Evolutionary conservation across 1,140 invertebrate genomes (phyloP).

Genomic region (Monochamus saltuarius): DNA sequence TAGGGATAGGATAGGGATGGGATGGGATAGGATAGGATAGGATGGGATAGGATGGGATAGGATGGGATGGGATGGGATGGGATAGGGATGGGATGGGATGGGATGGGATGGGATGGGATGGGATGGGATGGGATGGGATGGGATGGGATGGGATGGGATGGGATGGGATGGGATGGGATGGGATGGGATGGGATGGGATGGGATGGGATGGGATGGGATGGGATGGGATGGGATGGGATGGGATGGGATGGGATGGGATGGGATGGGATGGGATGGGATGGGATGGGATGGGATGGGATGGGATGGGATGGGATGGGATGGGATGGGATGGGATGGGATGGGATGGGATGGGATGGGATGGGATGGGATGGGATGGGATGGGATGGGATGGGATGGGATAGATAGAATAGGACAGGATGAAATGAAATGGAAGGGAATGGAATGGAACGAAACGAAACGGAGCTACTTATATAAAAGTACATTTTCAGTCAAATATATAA

Average conservation of each 20-base stretch:
- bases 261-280: neutral
- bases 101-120: neutral
- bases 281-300: neutral
- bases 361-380: no score
- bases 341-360: neutral
- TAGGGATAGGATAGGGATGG: no score
- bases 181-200: neutral
- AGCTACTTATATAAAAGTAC: no score
- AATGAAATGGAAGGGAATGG: neutral
- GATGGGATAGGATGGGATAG: conserved; percentile 2
- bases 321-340: no score
- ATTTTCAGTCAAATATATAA: no score
- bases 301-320: neutral
- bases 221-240: neutral
- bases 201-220: neutral
- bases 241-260: neutral
- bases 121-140: neutral
- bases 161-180: neutral
- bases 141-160: neutral
- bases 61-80: conserved; percentile 5
- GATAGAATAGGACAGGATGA: neutral
- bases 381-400: neutral
- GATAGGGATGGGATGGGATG: neutral
- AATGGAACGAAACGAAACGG: neutral
- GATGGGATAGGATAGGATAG: conserved; percentile 3